Evolutionary conservation across 2,888 invertebrate species (phyloP), one percentile per base, ranked within the genome.

Genomic region (Parelbella ahira): DNA sequence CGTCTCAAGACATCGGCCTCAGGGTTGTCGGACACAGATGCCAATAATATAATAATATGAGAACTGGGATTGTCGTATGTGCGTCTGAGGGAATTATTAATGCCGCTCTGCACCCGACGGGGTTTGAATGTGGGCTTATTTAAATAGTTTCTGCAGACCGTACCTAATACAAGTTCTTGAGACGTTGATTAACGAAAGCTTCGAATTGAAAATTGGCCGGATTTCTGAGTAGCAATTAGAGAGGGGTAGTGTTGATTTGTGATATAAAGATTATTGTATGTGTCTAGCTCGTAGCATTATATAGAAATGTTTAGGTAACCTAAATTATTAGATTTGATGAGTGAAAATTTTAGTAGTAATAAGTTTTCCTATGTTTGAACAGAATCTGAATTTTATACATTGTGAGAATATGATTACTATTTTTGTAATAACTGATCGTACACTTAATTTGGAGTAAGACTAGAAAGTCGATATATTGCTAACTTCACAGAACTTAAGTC

Each of bases 21-120:
- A 82, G 80, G 82, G 82, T 66, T 86, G 84, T 82, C 84, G 57
- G 59, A 66, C 56, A 56, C 84, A 86, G 81, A 76, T 67, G 50
- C 60, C 71, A 66, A 69, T 77, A 79, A 78, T 78, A 82, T 75
- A 79, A 82, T 80, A 81, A 77, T 73, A 72, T 68, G 68, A 68
- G 65, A 57, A 56, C 66, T 79, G 76, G 63, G 66, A 73, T 70
- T 80, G 81, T 79, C 83, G 82, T 82, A 78, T 82, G 83, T 80
- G 80, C 65, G 80, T 80, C 83, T 79, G 62, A 81, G 64, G 65
- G 84, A 80, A 86, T 86, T 87, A 84, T 82, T 86, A 74, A 86
- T 79, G 83, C 76, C 53, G 50, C 55, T 61, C 64, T 68, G 74
- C 71, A 61, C 68, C 58, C 68, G 63, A 56, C 60, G 58, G 49